Conservation (phyloP, 2,797 vertebrate species). For the Apogon talboti region DNA sequence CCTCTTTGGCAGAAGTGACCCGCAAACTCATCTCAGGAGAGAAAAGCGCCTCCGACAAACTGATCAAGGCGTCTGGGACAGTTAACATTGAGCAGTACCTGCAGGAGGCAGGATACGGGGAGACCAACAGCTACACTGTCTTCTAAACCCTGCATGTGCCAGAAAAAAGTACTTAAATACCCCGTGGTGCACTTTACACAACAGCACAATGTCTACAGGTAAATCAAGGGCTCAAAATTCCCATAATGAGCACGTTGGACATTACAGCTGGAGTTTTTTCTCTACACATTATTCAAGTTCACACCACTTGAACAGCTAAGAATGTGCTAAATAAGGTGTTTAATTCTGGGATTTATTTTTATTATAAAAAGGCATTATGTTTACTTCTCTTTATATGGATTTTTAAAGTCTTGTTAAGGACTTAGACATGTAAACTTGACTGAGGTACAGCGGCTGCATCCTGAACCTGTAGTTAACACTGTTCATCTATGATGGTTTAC, state of each 20-base stretch:
- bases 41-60: slow-evolving; percentile 86
- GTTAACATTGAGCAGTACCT: slow-evolving; percentile 89
- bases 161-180: slow-evolving; percentile 14
- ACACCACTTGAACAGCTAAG: not conserved
- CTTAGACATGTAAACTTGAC: slow-evolving; percentile 45
- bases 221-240: slow-evolving; percentile 21
- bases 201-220: slow-evolving; percentile 8
- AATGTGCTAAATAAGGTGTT: slow-evolving; percentile 8
- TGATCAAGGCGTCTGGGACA: slow-evolving; percentile 85
- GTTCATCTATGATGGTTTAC: slow-evolving; percentile 47
- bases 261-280: slow-evolving; percentile 4
- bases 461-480: slow-evolving; percentile 12
- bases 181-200: slow-evolving; percentile 25
- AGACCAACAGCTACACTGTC: slow-evolving; percentile 86
- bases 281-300: not conserved
- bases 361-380: slow-evolving; percentile 6
- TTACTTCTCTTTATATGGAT: slow-evolving; percentile 1
- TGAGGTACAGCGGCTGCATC: slow-evolving; percentile 19
- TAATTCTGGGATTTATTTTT: slow-evolving; percentile 18
- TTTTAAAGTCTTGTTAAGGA: not conserved
- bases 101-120: slow-evolving; percentile 85
- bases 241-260: slow-evolving; percentile 18
- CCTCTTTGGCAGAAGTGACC: slow-evolving; percentile 80
- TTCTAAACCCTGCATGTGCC: slow-evolving; percentile 78
- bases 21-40: slow-evolving; percentile 81